Conservation (phyloP, 2,113 vertebrate species). For the Sorex fumeus region DNA sequence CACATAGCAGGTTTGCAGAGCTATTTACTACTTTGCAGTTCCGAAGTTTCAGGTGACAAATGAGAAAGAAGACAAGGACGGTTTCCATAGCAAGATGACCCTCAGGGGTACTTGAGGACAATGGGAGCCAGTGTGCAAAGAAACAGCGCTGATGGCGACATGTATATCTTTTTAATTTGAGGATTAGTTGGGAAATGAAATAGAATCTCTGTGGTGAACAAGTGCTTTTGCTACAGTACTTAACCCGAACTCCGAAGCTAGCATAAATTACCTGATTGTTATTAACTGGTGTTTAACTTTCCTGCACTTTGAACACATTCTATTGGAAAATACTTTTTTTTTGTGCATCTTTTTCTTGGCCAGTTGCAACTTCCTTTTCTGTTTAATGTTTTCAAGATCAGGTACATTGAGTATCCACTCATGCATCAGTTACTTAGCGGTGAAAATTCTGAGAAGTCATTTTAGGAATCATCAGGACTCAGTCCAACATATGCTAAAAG, state of each 20-base stretch:
- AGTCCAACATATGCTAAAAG: slow-evolving; percentile 60
- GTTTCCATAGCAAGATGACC: slow-evolving; percentile 82
- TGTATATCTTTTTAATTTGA: slow-evolving; percentile 88
- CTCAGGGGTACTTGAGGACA: slow-evolving; percentile 83
- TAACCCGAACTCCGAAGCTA: slow-evolving; percentile 85
- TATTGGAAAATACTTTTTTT: slow-evolving; percentile 38
- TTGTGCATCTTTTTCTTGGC: slow-evolving; percentile 2
- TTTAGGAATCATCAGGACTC: slow-evolving; percentile 43
- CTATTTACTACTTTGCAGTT: slow-evolving; percentile 82
- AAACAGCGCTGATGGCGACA: slow-evolving; percentile 78
- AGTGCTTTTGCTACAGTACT: slow-evolving; percentile 81
- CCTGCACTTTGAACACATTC: slow-evolving; percentile 60
- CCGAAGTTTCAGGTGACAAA: slow-evolving; percentile 80
- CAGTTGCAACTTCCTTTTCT: slow-evolving; percentile 63
- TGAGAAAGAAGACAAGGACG: slow-evolving; percentile 77
- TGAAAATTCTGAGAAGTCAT: slow-evolving; percentile 71
- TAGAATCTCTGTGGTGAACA: slow-evolving; percentile 86
- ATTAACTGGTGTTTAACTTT: slow-evolving; percentile 77
- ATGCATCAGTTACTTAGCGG: slow-evolving; percentile 69
- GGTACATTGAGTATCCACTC: slow-evolving; percentile 22
- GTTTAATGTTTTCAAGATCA: slow-evolving; percentile 65
- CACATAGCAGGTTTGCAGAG: slow-evolving; percentile 39
- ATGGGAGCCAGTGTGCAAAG: slow-evolving; percentile 78
- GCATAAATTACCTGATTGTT: slow-evolving; percentile 85
- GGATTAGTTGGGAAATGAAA: slow-evolving; percentile 86